Evolutionary conservation across 37 sponge, comb jelly and placozoan genomes (phyloP).

Genomic region (Cladorhizidae sp.): DNA sequence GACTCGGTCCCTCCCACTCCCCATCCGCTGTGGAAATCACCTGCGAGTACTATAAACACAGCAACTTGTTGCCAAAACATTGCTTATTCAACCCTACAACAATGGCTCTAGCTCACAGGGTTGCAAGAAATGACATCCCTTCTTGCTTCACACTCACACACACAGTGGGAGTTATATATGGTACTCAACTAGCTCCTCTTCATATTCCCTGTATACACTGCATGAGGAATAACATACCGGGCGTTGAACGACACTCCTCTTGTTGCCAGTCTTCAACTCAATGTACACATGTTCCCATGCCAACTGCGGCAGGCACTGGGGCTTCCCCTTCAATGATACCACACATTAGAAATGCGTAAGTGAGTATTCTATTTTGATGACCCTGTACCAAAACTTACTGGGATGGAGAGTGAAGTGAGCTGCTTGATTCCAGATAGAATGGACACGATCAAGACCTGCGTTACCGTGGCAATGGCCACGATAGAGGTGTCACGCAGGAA

Average conservation of each 20-base stretch:
- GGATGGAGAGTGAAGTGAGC: slow-evolving; percentile 35
- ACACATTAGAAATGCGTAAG: background rate
- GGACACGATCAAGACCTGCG: slow-evolving; percentile 60
- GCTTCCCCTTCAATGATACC: slow-evolving; percentile 43
- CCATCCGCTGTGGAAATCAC: too few relatives aligned
- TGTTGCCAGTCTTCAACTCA: slow-evolving; percentile 30
- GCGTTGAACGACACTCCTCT: background rate
- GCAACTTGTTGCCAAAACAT: background rate
- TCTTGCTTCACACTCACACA: too few relatives aligned
- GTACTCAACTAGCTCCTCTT: too few relatives aligned
- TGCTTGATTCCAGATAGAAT: slow-evolving; percentile 31
- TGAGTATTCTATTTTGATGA: too few relatives aligned
- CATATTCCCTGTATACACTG: too few relatives aligned
- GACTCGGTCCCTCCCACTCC: too few relatives aligned
- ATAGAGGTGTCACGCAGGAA: slow-evolving; percentile 46
- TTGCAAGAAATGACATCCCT: too few relatives aligned
- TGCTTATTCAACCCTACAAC: background rate
- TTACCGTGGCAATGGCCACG: slow-evolving; percentile 68
- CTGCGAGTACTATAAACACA: too few relatives aligned
- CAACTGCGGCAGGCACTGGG: slow-evolving; percentile 65
- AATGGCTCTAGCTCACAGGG: too few relatives aligned
- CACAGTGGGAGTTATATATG: too few relatives aligned
- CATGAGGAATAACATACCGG: slow-evolving; percentile 8
- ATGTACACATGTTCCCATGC: slow-evolving; percentile 68
- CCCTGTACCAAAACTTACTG: slow-evolving; percentile 8